Percentiles rank a stretch among this genome's conserved stretches.
Conservation (phyloP, 2,888 invertebrate genomes). For the Phalera bucephala region DNA sequence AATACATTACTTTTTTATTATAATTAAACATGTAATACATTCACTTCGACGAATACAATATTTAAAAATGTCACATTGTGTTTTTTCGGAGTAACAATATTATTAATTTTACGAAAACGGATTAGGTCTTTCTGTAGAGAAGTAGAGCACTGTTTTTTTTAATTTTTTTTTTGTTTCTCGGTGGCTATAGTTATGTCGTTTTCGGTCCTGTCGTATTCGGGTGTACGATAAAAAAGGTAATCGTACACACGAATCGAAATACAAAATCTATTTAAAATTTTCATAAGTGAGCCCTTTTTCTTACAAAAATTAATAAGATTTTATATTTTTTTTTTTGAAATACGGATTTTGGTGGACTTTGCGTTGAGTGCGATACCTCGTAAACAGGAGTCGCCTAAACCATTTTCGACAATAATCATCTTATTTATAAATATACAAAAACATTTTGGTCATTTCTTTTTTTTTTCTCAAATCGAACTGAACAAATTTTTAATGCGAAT, state of each 20-base stretch:
- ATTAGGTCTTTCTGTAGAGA: conserved; percentile 21
- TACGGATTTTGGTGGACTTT: no score
- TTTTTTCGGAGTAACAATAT: conserved; percentile 62
- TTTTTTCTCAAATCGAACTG: conserved; percentile 47
- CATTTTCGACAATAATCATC: conserved; percentile 41
- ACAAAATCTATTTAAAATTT: conserved; percentile 54
- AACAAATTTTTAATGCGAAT: conserved; percentile 36
- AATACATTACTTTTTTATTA: conserved; percentile 53
- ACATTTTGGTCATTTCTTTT: conserved; percentile 62
- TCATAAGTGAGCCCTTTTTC: conserved; percentile 67
- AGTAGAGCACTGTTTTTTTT: conserved; percentile 16
- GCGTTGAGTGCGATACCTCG: conserved; percentile 35
- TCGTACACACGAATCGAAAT: conserved; percentile 41
- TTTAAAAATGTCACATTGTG: conserved; percentile 33
- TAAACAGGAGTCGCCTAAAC: conserved; percentile 28
- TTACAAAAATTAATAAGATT: conserved; percentile 49
- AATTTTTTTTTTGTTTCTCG: conserved; percentile 4
- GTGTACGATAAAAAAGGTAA: conserved; percentile 19
- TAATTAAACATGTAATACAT: conserved; percentile 66
- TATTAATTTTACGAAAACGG: conserved; percentile 36
- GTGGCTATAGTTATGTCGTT: conserved; percentile 8
- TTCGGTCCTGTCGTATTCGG: conserved; percentile 38
- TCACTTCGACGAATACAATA: conserved; percentile 52
- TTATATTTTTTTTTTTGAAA: conserved; percentile 45
- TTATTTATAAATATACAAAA: conserved; percentile 67